Base-by-base conservation (phyloP, 2,113 vertebrate species). In the Vulpes lagopus region DNA sequence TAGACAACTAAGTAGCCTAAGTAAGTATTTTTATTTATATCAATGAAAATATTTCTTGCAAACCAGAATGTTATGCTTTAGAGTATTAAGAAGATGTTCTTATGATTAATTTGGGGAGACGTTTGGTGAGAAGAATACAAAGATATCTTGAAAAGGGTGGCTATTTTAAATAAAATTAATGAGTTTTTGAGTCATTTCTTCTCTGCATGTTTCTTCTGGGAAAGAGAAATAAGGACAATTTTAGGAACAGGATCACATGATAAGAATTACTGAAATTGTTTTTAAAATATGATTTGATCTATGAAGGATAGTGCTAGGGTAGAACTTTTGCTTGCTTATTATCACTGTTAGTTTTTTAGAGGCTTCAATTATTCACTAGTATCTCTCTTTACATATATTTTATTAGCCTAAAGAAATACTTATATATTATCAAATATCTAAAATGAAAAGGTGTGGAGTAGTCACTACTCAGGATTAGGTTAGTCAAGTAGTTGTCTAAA, bases 1-100 rank as follows among this genome's bases (percentile, higher is more conserved):
- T 97, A 99, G 99, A 97, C 99, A 99, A 96, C 99, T 99, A 98
- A 99, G 99, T 99, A 99, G 99, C 98, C 99, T 99, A 97, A 99
- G 99, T 99, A 98, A 99, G 99, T 99, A 98, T 67, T 71, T 16
- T 84, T 86, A 30, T 16, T 84, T 86, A 30, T 94, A n/a, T 89
- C 92, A 93, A 67, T 92, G 92, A 79, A 89, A 96, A 67, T 73
- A 96, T 22, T 83, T 59, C 59, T 97, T 82, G 62, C 59, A 97
- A 91, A 74, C 32, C 62, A 83, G 59, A 95, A 25, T 86, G 32
- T 97, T 87, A 89, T 32, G 30, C 67, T 73, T 94, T 65, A 51
- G 9, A 25, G 0, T 69, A 60, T 96, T 97, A 83, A 95, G 79
- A 83, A 43, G 15, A 83, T 82, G 27, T 78, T 57, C 74, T 90